Evolutionary conservation across 2,113 vertebrate species (phyloP).

Genomic region (Lamprologus sp.): DNA sequence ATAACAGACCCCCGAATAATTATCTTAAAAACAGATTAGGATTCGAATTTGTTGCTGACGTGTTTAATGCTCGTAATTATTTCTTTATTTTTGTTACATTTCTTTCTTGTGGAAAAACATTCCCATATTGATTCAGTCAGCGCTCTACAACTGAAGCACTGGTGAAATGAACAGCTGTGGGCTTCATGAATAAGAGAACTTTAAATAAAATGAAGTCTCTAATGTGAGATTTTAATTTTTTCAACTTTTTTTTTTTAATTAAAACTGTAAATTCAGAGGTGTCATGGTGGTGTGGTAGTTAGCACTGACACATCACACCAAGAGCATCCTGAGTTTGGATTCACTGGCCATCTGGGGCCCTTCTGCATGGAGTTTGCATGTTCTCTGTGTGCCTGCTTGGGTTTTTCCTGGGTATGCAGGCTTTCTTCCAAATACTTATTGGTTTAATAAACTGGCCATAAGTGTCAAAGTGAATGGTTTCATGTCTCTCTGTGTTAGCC

Average conservation of each 20-base stretch:
- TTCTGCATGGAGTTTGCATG: background rate
- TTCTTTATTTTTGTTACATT: background rate
- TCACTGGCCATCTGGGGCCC: background rate
- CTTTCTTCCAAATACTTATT: background rate
- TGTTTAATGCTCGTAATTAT: background rate
- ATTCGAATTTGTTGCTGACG: background rate
- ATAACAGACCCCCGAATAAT: background rate
- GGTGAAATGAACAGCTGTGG: background rate
- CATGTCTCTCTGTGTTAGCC: background rate
- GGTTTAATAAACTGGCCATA: background rate
- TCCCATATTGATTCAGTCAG: too few species aligned
- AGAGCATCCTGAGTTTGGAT: background rate
- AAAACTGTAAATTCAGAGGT: background rate
- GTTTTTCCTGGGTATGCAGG: background rate
- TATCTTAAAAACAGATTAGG: background rate
- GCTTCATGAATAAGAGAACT: background rate
- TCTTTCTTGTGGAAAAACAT: background rate
- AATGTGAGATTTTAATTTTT: background rate
- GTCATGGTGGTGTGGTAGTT: background rate
- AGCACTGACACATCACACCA: background rate
- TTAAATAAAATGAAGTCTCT: background rate
- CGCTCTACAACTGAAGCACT: background rate
- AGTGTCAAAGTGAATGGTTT: background rate
- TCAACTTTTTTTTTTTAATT: fast-evolving
- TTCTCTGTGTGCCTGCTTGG: background rate